Base-by-base conservation (phyloP, 2,113 vertebrate species). In the Coptodon bakossiorum region DNA sequence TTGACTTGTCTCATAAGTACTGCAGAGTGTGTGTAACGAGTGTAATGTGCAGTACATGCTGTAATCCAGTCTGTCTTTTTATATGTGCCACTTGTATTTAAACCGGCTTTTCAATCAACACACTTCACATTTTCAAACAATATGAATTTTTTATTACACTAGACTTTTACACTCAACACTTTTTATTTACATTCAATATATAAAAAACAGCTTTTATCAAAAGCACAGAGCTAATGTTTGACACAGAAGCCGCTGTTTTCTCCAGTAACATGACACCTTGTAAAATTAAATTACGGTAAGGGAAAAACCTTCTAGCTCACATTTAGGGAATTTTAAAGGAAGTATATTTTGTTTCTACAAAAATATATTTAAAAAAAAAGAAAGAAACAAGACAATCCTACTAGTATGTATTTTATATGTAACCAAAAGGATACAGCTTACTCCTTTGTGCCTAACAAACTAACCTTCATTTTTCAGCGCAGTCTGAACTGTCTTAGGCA, bases 1-100 rank as follows among this genome's bases (percentile, higher is more conserved):
- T 88, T 93, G 93, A 90, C 93, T 87, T 71, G 68, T 36, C 93
- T 93, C 66, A 91, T 52, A 83, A 12, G 10, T 4, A 6, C 54
- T 29, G 45, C 31, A 59, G 29, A 73, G 13, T 14, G 29, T 63
- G 22, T 31, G 61, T 34, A 54, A 82, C 1, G 2, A 57, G 16
- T 11, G 29, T 14, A 29, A 40, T 19, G 3, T 13, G 27, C 24
- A 78, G 4, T 50, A 38, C 17, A 36, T 34, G 9, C 9, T 54
- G 1, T 9, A 63, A 31, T 54, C 61, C 27, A 38, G 10, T 24
- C 71, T 73, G 27, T 3, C 85, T 87, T 81, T 43, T 66, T 38
- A 40, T 13, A 14, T 1, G 29, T 73, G 22, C 13, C 45, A 31
- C 36, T 66, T 59, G 31, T 54, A 17, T 16, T 48, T 50, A 78